Base-by-base conservation (phyloP, 2,113 vertebrate species). In the Megalops atlanticus region DNA sequence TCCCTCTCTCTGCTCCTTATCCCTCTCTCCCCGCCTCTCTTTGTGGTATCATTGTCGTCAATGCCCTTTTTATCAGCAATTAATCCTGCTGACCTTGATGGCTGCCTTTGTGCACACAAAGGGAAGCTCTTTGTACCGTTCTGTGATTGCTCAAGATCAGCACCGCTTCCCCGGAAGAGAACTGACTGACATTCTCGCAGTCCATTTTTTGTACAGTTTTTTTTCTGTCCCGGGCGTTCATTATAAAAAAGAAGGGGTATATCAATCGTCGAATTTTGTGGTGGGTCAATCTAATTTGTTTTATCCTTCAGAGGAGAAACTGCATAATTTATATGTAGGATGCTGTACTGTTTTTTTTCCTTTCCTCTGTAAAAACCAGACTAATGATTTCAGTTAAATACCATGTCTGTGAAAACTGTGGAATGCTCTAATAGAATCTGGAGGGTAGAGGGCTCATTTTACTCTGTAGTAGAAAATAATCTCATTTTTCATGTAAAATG, bases 41-140 rank as follows among this genome's bases (percentile, higher is more conserved):
- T n/a, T 8, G 31, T 6, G 24, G 58, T 64, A 24, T 64, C 58
- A 31, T 10, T 31, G 58, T n/a, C n/a, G 58, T 64, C n/a, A 64
- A 31, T 64, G n/a, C n/a, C n/a, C 58, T 64, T 31, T 64, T 64
- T 64, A 64, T 64, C 58, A 64, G 58, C 8, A 64, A 64, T 64
- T 64, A 64, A 64, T 64, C 58, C 27, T 64, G n/a, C n/a, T 31
- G 58, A 1, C 27, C 58, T 24, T 64, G 58, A 15, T 64, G n/a
- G 10, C 31, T n/a, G 5, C 11, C 58, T n/a, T 64, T 31, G 11
- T n/a, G 7, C 24, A n/a, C 3, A 18, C 5, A 4, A 3, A 24
- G 52, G 24, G 52, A n/a, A 6, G 3, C 21, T 45, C 14, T 58
- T 4, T 24, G 21, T 58, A 5, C 3, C 21, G 24, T 58, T n/a